These are phyloP conservation scores for Geothlypis trichas DNA, from an alignment of 2,113 vertebrate genomes.

Conservation along the genomic window DNA sequence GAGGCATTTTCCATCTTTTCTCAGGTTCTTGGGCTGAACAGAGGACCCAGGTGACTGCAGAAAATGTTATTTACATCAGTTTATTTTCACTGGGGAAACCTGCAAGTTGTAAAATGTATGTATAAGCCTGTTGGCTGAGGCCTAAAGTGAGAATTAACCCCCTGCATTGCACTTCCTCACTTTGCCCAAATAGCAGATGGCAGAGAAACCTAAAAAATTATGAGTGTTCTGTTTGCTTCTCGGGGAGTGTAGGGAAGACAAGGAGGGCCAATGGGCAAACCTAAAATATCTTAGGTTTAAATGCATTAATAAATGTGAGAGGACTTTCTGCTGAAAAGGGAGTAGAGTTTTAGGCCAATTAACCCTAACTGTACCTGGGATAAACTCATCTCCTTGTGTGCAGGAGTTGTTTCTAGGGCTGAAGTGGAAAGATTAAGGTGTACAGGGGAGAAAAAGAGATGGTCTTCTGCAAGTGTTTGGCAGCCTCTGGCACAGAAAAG, in stretches of 20 bases:
- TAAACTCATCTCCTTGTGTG: not conserved
- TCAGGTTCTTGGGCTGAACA: not conserved
- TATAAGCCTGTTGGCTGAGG: not conserved
- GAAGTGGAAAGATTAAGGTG: not conserved
- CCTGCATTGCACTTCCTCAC: not conserved
- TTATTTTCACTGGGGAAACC: not conserved
- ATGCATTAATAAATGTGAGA: not conserved
- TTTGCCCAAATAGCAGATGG: not conserved
- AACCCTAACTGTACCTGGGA: not conserved
- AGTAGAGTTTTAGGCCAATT: not conserved
- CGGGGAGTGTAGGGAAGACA: not conserved
- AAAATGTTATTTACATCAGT: not conserved
- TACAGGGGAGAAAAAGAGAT: not conserved
- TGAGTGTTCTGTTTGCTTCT: not conserved
- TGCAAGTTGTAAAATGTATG: not conserved
- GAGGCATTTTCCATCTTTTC: not conserved
- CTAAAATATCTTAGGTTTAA: not conserved
- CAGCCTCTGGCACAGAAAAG: not conserved
- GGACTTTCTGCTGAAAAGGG: not conserved
- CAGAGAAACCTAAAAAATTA: not conserved
- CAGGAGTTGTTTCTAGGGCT: not conserved
- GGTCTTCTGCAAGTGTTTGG: not conserved
- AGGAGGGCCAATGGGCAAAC: not conserved
- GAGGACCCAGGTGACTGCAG: not conserved
- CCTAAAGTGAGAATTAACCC: not conserved